Conservation (phyloP, 2,888 invertebrate species). For the Agelastica alni region DNA sequence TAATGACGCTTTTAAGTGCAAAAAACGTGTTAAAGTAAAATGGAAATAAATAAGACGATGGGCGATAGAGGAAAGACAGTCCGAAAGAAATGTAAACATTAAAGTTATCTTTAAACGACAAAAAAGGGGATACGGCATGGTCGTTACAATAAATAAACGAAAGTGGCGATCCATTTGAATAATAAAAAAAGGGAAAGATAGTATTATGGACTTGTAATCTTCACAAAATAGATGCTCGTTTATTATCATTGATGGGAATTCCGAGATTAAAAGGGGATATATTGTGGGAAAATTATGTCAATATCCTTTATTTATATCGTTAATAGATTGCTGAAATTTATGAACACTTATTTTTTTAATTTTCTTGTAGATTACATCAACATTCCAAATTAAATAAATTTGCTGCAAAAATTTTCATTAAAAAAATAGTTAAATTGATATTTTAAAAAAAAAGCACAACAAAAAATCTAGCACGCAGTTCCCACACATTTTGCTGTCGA, state of each 20-base stretch:
- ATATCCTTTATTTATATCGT: too few relatives aligned
- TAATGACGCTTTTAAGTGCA: conserved; percentile 41
- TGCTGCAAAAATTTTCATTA: too few relatives aligned
- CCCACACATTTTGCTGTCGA: too few relatives aligned
- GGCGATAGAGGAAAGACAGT: conserved; percentile 15
- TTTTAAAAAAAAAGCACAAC: too few relatives aligned
- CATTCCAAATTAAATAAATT: too few relatives aligned
- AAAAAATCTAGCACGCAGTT: too few relatives aligned
- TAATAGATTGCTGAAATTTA: too few relatives aligned
- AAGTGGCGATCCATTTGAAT: conserved; percentile 20
- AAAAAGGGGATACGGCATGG: conserved; percentile 7
- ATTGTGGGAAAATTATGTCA: not conserved
- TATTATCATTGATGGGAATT: conserved; percentile 1
- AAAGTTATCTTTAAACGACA: conserved; percentile 16
- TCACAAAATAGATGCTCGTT: conserved; percentile 3
- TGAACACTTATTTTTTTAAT: too few relatives aligned
- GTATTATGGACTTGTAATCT: conserved; percentile 5
- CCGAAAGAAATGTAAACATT: conserved; percentile 16
- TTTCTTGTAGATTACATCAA: too few relatives aligned
- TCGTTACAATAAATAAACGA: conserved; percentile 17
- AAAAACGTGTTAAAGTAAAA: conserved; percentile 15
- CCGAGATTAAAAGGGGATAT: not conserved
- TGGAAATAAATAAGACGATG: conserved; percentile 14
- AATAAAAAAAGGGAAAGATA: conserved; percentile 11
- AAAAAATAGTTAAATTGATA: too few relatives aligned